Conservation (phyloP, 2,797 vertebrate species). For the Amphiprion clarkii region DNA sequence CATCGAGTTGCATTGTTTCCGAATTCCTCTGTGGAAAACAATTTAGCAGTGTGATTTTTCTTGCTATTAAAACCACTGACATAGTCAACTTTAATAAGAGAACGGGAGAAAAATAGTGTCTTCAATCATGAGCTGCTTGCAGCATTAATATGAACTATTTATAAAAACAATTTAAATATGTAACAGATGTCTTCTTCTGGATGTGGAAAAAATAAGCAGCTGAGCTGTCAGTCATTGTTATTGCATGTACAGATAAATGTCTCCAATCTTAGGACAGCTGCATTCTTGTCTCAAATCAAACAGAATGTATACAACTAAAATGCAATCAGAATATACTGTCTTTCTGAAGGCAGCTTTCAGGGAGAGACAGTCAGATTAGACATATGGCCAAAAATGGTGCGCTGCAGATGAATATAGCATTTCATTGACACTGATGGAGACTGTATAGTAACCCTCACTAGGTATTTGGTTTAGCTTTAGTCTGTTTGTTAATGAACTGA, state of each 20-base stretch:
- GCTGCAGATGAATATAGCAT: not conserved
- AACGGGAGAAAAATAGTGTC: not conserved
- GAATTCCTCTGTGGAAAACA: not conserved
- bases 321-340: not conserved
- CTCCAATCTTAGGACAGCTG: not conserved
- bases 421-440: not conserved
- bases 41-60: not conserved
- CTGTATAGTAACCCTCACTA: too few species aligned
- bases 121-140: not conserved
- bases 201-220: not conserved
- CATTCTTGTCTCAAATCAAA: conserved; percentile 8
- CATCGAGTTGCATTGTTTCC: conserved; percentile 1
- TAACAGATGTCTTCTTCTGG: conserved; percentile 1
- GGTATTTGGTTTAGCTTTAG: too few species aligned
- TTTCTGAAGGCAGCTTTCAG: not conserved
- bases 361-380: too few species aligned
- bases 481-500: not conserved
- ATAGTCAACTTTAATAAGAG: conserved; percentile 5
- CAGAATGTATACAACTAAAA: conserved; percentile 1
- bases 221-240: not conserved
- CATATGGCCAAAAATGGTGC: not conserved
- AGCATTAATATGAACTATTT: not conserved
- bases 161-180: too few species aligned
- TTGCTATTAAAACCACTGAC: not conserved
- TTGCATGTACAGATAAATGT: not conserved